These are phyloP conservation scores for Orthonychiurus folsomi DNA, from an alignment of 2,888 invertebrate species.

Conservation along the genomic window DNA sequence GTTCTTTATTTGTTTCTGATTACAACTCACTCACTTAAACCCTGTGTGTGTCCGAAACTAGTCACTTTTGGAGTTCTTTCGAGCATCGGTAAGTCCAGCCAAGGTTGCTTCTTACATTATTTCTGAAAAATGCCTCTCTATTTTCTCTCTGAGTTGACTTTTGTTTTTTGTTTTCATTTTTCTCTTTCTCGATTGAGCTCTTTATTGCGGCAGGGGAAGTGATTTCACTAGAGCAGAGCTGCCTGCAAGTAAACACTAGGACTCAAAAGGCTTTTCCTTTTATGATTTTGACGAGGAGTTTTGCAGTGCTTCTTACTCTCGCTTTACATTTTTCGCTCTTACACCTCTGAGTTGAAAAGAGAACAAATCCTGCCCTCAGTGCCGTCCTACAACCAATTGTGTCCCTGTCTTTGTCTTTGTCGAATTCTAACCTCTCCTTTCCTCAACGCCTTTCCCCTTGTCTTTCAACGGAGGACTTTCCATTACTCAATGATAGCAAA, in stretches of 20 bases:
- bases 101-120: slow-evolving; percentile 25
- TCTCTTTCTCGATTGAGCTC: slow-evolving; percentile 7
- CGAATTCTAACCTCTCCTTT: slow-evolving; percentile 24
- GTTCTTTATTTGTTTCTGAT: slow-evolving; percentile 41
- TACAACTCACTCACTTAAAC: slow-evolving; percentile 41
- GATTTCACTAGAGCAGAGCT: background rate
- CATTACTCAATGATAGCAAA: slow-evolving; percentile 3
- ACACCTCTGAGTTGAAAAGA: background rate
- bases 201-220: background rate
- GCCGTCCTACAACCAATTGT: slow-evolving; percentile 35
- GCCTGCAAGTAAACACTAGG: background rate
- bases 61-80: slow-evolving; percentile 98
- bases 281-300: background rate
- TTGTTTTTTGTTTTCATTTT: slow-evolving; percentile 17
- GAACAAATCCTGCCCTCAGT: background rate
- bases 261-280: background rate
- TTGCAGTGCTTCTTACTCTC: slow-evolving; percentile 1
- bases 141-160: slow-evolving; percentile 11
- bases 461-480: slow-evolving; percentile 15
- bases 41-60: slow-evolving; percentile 50
- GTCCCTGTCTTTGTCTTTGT: slow-evolving; percentile 41
- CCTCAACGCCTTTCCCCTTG: slow-evolving; percentile 18
- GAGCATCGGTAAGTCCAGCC: slow-evolving; percentile 85
- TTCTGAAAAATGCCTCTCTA: slow-evolving; percentile 6
- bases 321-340: background rate